Conservation (phyloP, 2,888 invertebrate genomes). For the Linnaemya tessellans region DNA sequence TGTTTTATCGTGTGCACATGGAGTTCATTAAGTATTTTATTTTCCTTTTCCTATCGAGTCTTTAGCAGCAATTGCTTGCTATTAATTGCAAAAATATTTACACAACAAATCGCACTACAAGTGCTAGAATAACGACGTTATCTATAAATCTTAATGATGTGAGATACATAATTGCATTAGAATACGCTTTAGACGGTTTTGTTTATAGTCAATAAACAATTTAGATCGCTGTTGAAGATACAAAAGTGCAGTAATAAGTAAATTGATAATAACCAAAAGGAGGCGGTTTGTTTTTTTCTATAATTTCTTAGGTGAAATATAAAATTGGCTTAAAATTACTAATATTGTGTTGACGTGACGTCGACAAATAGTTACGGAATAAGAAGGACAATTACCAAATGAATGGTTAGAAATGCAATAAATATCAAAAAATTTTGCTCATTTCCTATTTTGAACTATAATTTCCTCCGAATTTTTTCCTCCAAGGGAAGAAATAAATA, state of each 20-base stretch:
- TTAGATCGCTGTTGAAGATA: conserved; percentile 50
- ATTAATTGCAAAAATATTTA: conserved; percentile 69
- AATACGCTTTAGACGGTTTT: conserved; percentile 19
- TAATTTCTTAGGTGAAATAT: too few species aligned
- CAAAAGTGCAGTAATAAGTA: background rate
- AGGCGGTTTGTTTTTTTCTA: too few species aligned
- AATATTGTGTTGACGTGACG: too few species aligned
- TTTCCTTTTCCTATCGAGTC: conserved; percentile 19
- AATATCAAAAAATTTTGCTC: too few species aligned
- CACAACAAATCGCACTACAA: conserved; percentile 59
- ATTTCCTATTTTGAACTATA: too few species aligned
- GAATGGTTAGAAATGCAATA: too few species aligned
- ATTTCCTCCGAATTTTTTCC: too few species aligned
- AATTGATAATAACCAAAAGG: conserved; percentile 40
- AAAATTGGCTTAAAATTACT: too few species aligned
- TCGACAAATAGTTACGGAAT: too few species aligned
- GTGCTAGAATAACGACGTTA: conserved; percentile 40
- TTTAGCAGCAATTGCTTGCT: conserved; percentile 45
- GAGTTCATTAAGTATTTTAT: conserved; percentile 18
- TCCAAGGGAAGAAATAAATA: too few species aligned
- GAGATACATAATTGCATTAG: conserved; percentile 6
- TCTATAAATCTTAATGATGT: conserved; percentile 64
- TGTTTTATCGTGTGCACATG: conserved; percentile 11
- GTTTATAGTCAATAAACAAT: conserved; percentile 69
- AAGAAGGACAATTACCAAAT: too few species aligned